Evolutionary conservation across 2,888 invertebrate species (phyloP), one percentile per base, ranked within the genome.

Genomic region (Acrobasis repandana): DNA sequence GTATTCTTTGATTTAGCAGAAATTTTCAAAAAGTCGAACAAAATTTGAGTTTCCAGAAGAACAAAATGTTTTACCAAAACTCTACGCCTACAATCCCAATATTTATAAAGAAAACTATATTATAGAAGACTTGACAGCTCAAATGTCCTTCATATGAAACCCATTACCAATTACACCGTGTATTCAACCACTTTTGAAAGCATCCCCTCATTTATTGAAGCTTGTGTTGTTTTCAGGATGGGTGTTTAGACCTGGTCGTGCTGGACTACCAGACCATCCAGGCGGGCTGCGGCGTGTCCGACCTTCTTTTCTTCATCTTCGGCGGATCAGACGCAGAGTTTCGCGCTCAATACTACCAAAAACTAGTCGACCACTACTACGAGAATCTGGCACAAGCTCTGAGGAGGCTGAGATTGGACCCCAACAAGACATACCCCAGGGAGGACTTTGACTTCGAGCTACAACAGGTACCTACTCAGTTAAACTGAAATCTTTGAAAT

Each of bases 71-170:
- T 72, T 82, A 18, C 75, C 85, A 0, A 76, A 80, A 63, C 79
- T 76, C 58, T 87, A 83, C 62, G 85, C 82, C 0, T 70, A 68
- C 34, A 74, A 69, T 16, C 61, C 63, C 0, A 73, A 69, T 1
- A 8, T 63, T 0, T 73, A 67, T 1, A 70, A 79, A 52, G 88
- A 88, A 88, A 62, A 79, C 82, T 0, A 63, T 90, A 74, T 90
- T 9, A 65, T 90, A 33, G 86, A 88, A 61, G 78, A 91, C 65
- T 70, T 91, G 33, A 61, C 69, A 3, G 67, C 61, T 0, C 62
- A 66, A 18, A 2, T 20, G 4, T 20, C 20, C 20, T 20, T 20
- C 20, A 3, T 20, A 36, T 10, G 36, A 9, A 8, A 36, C 10
- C 36, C 36, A 36, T 36, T 9, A 1, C 9, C 10, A 8, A 36